phyloP scores from a whole-genome alignment of 2,797 vertebrate genomes.

The Pantherophis alleghaniensis region DNA sequence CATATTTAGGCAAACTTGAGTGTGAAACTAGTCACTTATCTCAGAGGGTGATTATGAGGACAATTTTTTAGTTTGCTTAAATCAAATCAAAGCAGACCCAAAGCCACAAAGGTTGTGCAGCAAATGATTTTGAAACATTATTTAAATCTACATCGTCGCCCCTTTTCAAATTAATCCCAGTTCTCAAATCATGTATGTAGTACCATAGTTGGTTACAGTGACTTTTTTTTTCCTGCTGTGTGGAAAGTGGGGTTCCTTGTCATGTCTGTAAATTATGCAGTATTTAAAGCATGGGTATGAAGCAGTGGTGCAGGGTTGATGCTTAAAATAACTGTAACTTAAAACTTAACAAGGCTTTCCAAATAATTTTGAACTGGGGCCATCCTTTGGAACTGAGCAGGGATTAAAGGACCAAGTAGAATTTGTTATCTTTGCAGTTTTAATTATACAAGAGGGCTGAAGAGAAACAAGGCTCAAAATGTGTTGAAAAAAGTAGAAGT shows the following conservation, averaged over 20 bases:
- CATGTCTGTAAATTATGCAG: not conserved
- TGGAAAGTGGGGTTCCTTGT: not conserved
- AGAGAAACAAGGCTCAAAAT: not conserved
- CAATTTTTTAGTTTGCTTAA: not conserved
- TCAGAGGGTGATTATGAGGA: not conserved
- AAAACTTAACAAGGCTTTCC: not conserved
- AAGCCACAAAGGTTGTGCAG: not conserved
- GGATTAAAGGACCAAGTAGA: not conserved
- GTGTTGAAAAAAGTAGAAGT: not conserved
- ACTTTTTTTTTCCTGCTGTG: not conserved
- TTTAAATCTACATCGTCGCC: not conserved
- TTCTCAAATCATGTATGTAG: not conserved
- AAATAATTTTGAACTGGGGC: not conserved
- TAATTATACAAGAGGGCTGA: not conserved
- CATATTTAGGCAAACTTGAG: not conserved
- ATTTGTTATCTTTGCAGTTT: not conserved
- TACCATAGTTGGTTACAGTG: not conserved
- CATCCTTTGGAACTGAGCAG: not conserved
- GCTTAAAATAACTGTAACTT: slow-evolving; percentile 13
- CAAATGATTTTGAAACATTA: not conserved
- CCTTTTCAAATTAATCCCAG: not conserved
- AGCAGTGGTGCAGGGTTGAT: not conserved
- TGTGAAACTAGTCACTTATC: not conserved
- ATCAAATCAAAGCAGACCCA: not conserved
- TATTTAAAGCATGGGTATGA: not conserved